Percentiles rank a stretch among this genome's conserved stretches.
Conservation (phyloP, 2,888 invertebrate species). For the Drosophila cognata region DNA sequence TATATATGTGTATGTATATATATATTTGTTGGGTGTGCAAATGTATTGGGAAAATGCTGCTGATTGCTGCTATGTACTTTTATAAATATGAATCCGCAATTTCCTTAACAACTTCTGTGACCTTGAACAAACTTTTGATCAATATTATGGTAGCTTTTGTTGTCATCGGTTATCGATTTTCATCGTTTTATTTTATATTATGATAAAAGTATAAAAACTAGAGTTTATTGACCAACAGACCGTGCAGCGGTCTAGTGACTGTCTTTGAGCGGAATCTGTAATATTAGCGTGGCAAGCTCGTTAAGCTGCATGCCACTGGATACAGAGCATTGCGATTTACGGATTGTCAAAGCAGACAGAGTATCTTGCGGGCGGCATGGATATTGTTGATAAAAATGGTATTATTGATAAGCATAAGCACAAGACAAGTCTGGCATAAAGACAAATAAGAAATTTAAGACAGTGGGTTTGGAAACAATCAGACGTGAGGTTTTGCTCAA, state of each 20-base stretch:
- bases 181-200: not conserved
- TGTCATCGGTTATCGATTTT: not conserved
- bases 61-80: not conserved
- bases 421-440: conserved; percentile 30
- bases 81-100: not conserved
- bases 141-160: not conserved
- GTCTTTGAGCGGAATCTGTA: conserved; percentile 41
- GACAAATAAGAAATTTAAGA: conserved; percentile 39
- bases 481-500: conserved; percentile 12
- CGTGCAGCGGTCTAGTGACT: not conserved
- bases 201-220: not conserved
- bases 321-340: conserved; percentile 13
- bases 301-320: conserved; percentile 40
- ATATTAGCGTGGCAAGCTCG: conserved; percentile 25
- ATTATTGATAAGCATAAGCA: conserved; percentile 48
- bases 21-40: not conserved
- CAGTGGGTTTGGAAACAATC: conserved; percentile 38
- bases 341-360: conserved; percentile 8
- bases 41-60: not conserved
- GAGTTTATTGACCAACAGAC: conserved; percentile 27
- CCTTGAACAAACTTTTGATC: not conserved
- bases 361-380: conserved; percentile 11
- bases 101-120: not conserved
- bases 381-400: conserved; percentile 39
- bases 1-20: not conserved